Evolutionary conservation across 2,113 vertebrate species (phyloP).

Genomic region (Rhipidura dahli): DNA sequence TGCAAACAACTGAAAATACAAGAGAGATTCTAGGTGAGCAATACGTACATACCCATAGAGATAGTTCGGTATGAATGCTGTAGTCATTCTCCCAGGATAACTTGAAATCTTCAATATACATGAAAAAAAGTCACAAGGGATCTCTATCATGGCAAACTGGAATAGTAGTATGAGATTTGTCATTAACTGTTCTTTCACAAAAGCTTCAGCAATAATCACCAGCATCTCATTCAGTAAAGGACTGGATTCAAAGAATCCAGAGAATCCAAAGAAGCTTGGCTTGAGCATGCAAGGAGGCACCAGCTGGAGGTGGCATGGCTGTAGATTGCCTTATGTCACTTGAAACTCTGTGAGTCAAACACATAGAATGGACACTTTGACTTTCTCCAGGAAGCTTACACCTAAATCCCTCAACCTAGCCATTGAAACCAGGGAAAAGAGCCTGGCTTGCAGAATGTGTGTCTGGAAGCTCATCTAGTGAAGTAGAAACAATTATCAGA

Average conservation of each 20-base stretch:
- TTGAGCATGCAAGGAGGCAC: neutral
- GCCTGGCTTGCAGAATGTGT: neutral
- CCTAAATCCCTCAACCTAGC: neutral
- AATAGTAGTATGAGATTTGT: neutral
- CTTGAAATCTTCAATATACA: neutral
- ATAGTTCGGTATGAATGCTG: neutral
- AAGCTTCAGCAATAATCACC: neutral
- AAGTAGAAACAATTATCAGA: neutral
- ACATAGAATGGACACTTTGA: neutral
- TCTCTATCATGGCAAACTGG: neutral
- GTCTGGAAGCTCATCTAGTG: neutral
- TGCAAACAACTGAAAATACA: neutral
- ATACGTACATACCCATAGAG: neutral
- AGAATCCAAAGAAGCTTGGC: neutral
- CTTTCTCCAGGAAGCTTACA: neutral
- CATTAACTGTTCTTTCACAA: neutral
- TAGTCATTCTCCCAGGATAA: neutral
- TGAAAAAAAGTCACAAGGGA: neutral
- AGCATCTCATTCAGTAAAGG: neutral
- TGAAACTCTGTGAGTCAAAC: fast-evolving
- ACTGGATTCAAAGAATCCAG: neutral
- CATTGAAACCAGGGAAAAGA: neutral
- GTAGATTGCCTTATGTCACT: neutral
- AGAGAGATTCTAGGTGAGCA: neutral
- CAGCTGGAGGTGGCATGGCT: neutral